Evolutionary conservation across 2,797 vertebrate species (phyloP).

Genomic region (Tragopan temminckii): DNA sequence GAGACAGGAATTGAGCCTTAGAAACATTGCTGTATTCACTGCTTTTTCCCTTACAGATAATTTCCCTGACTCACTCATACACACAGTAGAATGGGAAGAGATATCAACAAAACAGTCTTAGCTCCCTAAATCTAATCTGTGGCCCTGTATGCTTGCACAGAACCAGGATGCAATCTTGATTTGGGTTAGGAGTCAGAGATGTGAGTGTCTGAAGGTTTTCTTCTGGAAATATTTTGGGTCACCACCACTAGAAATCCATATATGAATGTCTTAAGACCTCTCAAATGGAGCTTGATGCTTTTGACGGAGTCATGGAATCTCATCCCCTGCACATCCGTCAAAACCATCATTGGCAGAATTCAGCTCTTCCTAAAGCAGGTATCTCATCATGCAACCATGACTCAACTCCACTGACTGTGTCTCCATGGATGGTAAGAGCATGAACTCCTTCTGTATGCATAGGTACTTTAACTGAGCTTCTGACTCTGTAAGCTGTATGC

Average conservation of each 20-base stretch:
- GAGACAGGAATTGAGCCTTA: neutral
- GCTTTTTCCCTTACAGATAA: neutral
- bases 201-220: neutral
- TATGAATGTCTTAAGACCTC: neutral
- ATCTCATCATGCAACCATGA: neutral
- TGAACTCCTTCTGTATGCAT: neutral
- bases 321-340: neutral
- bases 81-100: neutral
- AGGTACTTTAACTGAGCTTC: neutral
- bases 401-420: neutral
- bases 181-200: neutral
- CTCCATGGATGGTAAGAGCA: neutral
- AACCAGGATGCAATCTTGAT: neutral
- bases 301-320: neutral
- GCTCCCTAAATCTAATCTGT: neutral
- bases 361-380: neutral
- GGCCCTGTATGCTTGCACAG: neutral
- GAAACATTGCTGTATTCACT: neutral
- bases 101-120: neutral
- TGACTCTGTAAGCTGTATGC: neutral
- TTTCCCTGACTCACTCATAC: neutral
- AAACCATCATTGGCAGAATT: neutral
- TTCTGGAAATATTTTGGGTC: neutral
- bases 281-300: neutral
- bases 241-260: neutral